Evolutionary conservation across 2,888 invertebrate species (phyloP), one percentile per base, ranked within the genome.

Genomic region (Cylloceria caligata): DNA sequence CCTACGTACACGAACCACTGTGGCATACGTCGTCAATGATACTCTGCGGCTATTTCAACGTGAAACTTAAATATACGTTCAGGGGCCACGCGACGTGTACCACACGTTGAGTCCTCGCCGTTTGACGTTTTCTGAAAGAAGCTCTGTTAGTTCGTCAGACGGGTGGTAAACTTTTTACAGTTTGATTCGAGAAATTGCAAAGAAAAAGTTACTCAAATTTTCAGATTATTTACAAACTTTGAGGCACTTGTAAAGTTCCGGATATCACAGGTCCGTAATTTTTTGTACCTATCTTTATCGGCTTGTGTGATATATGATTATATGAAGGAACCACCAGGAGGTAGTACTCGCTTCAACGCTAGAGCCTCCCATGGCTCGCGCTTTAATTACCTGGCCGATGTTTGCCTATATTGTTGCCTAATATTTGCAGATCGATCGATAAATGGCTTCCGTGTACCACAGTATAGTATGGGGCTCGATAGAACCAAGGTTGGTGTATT

Each of bases 371-470:
- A 55, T 78, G 73, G 81, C 64, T 62, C 62, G 74, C 84, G 86
- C 85, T 86, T 88, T 88, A 88, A 88, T 88, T 88, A 88, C 86
- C 76, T 73, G 73, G 81, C 80, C 81, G 78, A 77, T 87, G 86
- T 88, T 88, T 86, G 87, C 80, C 86, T 83, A 87, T 85, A 85
- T 84, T 84, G 84, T 88, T 87, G 83, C 83, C 85, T 83, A 88
- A 87, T 88, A 86, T 87, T 86, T 87, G 85, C 85, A 80, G 86
- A 87, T 84, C 87, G 87, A 88, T 90, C 88, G 84, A 88, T 88
- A 87, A 83, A 81, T 77, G 45, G 71, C 55, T 67, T 19, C 13
- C 65, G 52, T 69, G 68, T 80, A 55, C 74, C 47, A 42, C 47
- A 45, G 42, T 60, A 39, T 13, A 65, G 67, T 19, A 11, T 45